phyloP scores from a whole-genome alignment of 1,140 invertebrate species.

The Drosophila arawakana region DNA sequence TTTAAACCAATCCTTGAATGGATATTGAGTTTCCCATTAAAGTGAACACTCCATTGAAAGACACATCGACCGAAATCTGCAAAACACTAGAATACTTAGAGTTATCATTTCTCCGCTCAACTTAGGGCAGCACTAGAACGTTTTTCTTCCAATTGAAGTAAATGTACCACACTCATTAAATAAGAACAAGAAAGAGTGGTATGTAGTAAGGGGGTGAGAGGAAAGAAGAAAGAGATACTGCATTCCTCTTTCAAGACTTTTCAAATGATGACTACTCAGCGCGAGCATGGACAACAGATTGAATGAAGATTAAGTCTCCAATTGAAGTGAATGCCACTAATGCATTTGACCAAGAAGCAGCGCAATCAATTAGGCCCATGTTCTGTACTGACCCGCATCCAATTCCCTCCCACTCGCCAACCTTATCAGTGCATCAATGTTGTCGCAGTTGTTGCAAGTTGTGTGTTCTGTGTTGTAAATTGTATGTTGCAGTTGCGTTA shows the following conservation, averaged over 20 bases:
- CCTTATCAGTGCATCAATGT: constrained; percentile 66
- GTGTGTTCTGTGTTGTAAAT: constrained; percentile 10
- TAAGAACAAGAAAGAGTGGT: too few relatives aligned
- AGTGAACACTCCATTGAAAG: too few relatives aligned
- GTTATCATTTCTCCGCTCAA: too few relatives aligned
- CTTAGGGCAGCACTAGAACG: too few relatives aligned
- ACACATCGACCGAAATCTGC: too few relatives aligned
- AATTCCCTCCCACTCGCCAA: constrained; percentile 37
- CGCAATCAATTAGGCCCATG: constrained; percentile 64
- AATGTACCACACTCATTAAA: too few relatives aligned
- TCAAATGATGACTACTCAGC: neutral
- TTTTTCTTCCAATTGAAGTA: too few relatives aligned
- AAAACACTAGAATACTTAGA: too few relatives aligned
- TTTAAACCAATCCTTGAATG: too few relatives aligned
- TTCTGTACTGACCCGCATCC: constrained; percentile 54
- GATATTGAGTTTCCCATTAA: too few relatives aligned
- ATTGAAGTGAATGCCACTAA: constrained; percentile 46
- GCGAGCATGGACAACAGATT: neutral
- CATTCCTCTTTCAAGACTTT: neutral
- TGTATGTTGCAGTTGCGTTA: constrained; percentile 58
- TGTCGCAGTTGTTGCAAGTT: constrained; percentile 37
- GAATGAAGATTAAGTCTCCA: neutral
- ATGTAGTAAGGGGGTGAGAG: neutral
- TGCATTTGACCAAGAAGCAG: constrained; percentile 30
- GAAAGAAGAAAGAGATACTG: neutral